Conservation (phyloP, 2,888 invertebrate species). For the Eulithis prunata region DNA sequence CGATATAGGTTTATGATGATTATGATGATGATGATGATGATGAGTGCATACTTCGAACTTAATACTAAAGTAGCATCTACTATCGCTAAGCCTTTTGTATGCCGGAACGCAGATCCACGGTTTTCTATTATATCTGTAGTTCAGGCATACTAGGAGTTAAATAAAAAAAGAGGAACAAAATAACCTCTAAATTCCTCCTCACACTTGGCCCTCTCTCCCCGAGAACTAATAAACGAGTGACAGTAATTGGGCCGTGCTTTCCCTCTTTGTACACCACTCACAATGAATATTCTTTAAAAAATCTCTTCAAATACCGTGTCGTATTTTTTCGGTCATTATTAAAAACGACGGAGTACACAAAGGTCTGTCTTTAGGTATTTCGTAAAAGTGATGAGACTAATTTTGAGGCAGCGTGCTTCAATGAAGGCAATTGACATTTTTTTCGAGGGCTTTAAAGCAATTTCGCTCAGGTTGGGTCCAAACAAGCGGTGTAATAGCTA, state of each 20-base stretch:
- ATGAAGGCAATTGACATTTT: conserved; percentile 46
- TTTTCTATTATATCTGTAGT: too few species aligned
- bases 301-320: conserved; percentile 51
- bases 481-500: conserved; percentile 25
- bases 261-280: conserved; percentile 57
- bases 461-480: conserved; percentile 32
- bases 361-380: conserved; percentile 47
- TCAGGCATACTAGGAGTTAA: too few species aligned
- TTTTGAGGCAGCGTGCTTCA: conserved; percentile 46
- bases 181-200: conserved; percentile 29
- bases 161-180: conserved; percentile 17
- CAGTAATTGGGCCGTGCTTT: conserved; percentile 71
- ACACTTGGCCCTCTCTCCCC: conserved; percentile 42
- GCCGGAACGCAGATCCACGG: too few species aligned
- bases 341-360: conserved; percentile 54
- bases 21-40: too few species aligned
- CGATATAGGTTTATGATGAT: too few species aligned
- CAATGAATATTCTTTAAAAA: conserved; percentile 60
- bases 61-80: too few species aligned
- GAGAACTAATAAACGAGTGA: conserved; percentile 73
- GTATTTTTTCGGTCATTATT: conserved; percentile 60
- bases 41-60: too few species aligned
- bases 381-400: conserved; percentile 51
- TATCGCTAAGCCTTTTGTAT: too few species aligned
- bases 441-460: conserved; percentile 32